Conservation (phyloP, 2,888 invertebrate species). For the Cartodere bifasciata region DNA sequence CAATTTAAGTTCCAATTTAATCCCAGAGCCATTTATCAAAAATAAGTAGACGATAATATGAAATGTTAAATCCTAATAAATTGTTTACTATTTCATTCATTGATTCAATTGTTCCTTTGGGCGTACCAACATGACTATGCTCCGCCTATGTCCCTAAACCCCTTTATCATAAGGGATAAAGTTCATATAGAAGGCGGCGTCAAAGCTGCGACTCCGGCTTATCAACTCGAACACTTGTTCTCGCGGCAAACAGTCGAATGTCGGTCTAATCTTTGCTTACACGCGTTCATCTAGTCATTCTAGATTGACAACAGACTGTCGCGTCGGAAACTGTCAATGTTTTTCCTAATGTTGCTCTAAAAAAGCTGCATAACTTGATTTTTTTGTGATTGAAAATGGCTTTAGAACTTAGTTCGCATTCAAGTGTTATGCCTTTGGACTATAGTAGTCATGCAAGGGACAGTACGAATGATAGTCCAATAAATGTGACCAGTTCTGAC, state of each 20-base stretch:
- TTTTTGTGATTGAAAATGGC: constrained; percentile 26
- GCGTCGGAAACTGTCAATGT: neutral
- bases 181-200: constrained; percentile 8
- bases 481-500: constrained; percentile 27
- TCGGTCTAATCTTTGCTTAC: constrained; percentile 25
- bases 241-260: constrained; percentile 30
- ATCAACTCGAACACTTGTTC: constrained; percentile 25
- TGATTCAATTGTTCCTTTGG: constrained; percentile 25
- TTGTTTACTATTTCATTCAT: constrained; percentile 29
- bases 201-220: constrained; percentile 17
- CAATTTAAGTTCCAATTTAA: too few relatives aligned
- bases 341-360: neutral
- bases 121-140: constrained; percentile 16
- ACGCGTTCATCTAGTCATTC: constrained; percentile 18
- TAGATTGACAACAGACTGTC: constrained; percentile 1
- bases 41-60: neutral
- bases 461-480: constrained; percentile 26
- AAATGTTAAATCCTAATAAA: constrained; percentile 16
- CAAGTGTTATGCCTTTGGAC: constrained; percentile 51
- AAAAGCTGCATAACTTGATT: constrained; percentile 1
- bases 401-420: constrained; percentile 50
- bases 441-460: constrained; percentile 40
- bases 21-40: constrained; percentile 1
- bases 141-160: constrained; percentile 15
- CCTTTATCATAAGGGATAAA: constrained; percentile 10